Evolutionary conservation across 2,888 invertebrate species (phyloP), one percentile per base, ranked within the genome.

Genomic region (Helicoverpa assulta): DNA sequence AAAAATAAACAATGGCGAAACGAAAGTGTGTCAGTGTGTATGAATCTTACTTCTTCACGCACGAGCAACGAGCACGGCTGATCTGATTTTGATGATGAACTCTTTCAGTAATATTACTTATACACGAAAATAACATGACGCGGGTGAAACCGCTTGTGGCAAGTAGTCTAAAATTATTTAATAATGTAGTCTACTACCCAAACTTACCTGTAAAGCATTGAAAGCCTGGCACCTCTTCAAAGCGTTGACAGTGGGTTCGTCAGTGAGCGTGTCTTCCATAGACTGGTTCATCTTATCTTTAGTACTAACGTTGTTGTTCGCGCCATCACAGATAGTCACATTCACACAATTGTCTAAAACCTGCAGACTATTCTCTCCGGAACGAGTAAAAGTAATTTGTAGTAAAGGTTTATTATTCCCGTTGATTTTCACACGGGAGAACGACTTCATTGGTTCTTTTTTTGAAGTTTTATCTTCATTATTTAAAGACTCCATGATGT

Each of bases 141-240:
- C n/a, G n/a, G n/a, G n/a, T n/a, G n/a, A n/a, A n/a, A n/a, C n/a
- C n/a, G n/a, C n/a, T n/a, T n/a, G n/a, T n/a, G n/a, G n/a, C n/a
- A n/a, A n/a, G n/a, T n/a, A n/a, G n/a, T n/a, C n/a, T n/a, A n/a
- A n/a, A n/a, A n/a, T n/a, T n/a, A n/a, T n/a, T n/a, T n/a, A n/a
- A n/a, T n/a, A n/a, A n/a, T n/a, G n/a, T n/a, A n/a, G n/a, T n/a
- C n/a, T n/a, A n/a, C n/a, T n/a, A n/a, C n/a, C 43, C 5, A 54
- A 21, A 71, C 72, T 71, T 37, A 95, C 96, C 95, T 96, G 96
- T 87, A 96, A 90, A 84, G 96, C 95, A 84, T 91, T 94, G 89
- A 95, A 96, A 90, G 95, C 93, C 89, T 96, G 96, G 85, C 96
- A 96, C 33, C 96, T 86, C 84, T 95, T 96, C 80, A 96, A 83